Conservation (phyloP, 2,113 vertebrate genomes). For the Ceratotherium simum region DNA sequence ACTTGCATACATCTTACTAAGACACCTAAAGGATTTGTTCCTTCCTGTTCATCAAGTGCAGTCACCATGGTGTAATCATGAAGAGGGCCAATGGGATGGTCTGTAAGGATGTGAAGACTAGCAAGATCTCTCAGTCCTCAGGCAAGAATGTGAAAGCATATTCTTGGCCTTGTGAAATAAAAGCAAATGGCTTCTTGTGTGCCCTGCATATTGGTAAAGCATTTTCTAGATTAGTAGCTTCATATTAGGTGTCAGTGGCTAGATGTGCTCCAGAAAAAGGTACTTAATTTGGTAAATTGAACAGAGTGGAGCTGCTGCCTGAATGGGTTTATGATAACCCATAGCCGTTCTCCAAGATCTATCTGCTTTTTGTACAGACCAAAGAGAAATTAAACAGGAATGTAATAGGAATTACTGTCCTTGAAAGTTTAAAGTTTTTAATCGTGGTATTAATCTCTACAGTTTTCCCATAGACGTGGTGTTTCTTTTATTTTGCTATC, state of each 20-base stretch:
- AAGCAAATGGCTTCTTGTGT: neutral
- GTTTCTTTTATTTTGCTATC: neutral
- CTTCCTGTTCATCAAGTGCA: neutral
- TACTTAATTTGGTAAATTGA: neutral
- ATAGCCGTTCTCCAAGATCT: neutral
- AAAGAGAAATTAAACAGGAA: neutral
- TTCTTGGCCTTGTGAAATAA: neutral
- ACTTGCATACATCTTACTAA: neutral
- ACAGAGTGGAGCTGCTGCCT: neutral
- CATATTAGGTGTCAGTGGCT: neutral
- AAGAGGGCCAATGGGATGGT: neutral
- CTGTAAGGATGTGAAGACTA: neutral
- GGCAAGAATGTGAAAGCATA: neutral
- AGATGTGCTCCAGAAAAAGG: constrained; percentile 5
- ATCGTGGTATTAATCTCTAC: neutral
- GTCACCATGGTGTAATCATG: neutral
- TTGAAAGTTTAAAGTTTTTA: constrained; percentile 10
- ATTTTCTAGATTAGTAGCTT: constrained; percentile 9
- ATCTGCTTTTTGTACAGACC: neutral
- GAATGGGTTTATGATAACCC: neutral
- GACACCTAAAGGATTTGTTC: neutral
- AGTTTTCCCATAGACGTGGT: neutral
- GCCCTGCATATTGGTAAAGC: neutral
- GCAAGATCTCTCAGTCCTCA: neutral
- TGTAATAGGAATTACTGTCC: neutral